These are phyloP conservation scores for Semicossyphus pulcher DNA, from an alignment of 2,113 vertebrate species.

Conservation along the genomic window DNA sequence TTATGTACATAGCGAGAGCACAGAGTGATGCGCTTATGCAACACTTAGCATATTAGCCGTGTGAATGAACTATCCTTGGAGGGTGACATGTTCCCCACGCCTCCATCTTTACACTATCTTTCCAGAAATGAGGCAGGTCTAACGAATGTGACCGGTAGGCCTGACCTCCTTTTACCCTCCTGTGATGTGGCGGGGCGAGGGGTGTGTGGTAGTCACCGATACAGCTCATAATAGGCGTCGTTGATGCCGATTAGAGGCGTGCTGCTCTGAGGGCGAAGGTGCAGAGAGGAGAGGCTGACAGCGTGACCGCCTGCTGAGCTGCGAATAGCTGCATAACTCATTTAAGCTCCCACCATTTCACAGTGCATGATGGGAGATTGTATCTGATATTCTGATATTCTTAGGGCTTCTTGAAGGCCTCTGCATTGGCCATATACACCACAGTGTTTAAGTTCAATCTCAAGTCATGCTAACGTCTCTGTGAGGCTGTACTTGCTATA, in stretches of 20 bases:
- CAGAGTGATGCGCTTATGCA: slow-evolving; percentile 72
- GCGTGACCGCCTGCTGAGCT: slow-evolving; percentile 44
- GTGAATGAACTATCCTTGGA: slow-evolving; percentile 75
- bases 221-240: slow-evolving; percentile 43
- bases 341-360: slow-evolving; percentile 65
- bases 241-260: slow-evolving; percentile 58
- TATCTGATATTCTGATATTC: slow-evolving; percentile 46
- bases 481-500: not conserved
- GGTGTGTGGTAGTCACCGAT: slow-evolving; percentile 51
- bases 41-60: slow-evolving; percentile 79
- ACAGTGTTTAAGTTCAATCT: not conserved
- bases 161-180: slow-evolving; percentile 52
- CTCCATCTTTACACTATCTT: not conserved
- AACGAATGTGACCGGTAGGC: slow-evolving; percentile 44
- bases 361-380: slow-evolving; percentile 67
- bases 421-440: slow-evolving; percentile 2
- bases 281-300: slow-evolving; percentile 43
- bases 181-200: slow-evolving; percentile 23
- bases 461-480: not conserved
- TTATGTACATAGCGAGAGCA: slow-evolving; percentile 70
- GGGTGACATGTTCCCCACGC: slow-evolving; percentile 35
- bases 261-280: slow-evolving; percentile 62
- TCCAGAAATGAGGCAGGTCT: slow-evolving; percentile 42
- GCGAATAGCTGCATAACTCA: slow-evolving; percentile 53
- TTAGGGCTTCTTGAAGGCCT: slow-evolving; percentile 37